Evolutionary conservation across 2,113 vertebrate genomes (phyloP).

Genomic region (Lophotis ruficrista): DNA sequence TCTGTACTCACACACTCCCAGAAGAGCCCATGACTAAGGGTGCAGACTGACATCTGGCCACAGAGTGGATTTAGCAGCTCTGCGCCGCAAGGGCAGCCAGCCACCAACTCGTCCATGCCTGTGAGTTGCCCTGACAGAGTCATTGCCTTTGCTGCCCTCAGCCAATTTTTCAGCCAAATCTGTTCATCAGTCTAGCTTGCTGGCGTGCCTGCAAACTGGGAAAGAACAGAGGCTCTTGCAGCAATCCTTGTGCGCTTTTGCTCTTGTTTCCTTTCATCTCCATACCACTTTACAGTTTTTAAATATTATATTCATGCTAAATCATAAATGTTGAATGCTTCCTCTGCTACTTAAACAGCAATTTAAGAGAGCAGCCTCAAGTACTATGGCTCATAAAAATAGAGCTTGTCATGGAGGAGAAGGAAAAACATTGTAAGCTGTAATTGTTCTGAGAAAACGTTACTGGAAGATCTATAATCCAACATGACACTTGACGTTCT

Average conservation of each 20-base stretch:
- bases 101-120: neutral
- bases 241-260: neutral
- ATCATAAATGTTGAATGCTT: slow-evolving; percentile 10
- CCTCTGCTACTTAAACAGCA: neutral
- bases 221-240: neutral
- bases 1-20: neutral
- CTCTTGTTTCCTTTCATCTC: neutral
- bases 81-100: fast-evolving
- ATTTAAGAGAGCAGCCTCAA: neutral
- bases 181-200: neutral
- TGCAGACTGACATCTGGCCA: fast-evolving
- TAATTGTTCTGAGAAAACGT: neutral
- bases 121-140: neutral
- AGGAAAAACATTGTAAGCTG: neutral
- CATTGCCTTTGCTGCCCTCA: neutral
- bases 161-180: neutral
- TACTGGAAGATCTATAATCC: neutral
- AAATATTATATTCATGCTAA: neutral
- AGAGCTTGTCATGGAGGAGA: neutral
- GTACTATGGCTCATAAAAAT: neutral
- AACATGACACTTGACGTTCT: neutral
- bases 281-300: neutral
- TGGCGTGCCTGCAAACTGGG: neutral
- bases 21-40: neutral
- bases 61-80: neutral